phyloP scores from a whole-genome alignment of 1,140 invertebrate species.

The Sitophilus oryzae region DNA sequence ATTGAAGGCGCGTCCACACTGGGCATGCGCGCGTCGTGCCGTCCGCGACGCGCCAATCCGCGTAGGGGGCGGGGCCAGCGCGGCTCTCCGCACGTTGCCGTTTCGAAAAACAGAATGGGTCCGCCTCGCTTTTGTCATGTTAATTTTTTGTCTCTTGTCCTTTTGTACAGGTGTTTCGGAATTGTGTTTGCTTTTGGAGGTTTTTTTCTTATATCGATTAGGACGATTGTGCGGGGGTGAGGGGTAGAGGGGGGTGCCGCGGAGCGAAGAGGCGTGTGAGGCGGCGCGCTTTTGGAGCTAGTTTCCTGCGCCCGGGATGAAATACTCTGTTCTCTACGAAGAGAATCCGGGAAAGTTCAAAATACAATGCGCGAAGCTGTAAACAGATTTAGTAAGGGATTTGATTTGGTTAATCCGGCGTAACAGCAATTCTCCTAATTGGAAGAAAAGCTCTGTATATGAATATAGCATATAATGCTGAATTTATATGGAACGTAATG shows the following conservation, averaged over 20 bases:
- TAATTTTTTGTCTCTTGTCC: slow-evolving; percentile 45
- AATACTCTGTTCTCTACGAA: too few relatives aligned
- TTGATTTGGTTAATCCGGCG: too few relatives aligned
- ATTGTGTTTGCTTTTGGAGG: slow-evolving; percentile 34
- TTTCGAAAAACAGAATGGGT: slow-evolving; percentile 37
- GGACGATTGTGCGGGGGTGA: slow-evolving; percentile 1
- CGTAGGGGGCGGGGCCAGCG: slow-evolving; percentile 24
- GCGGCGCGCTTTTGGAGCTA: neutral
- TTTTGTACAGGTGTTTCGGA: slow-evolving; percentile 45
- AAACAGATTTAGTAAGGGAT: too few relatives aligned
- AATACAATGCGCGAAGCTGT: too few relatives aligned
- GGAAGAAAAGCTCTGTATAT: too few relatives aligned
- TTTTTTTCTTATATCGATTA: slow-evolving; percentile 28
- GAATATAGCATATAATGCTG: too few relatives aligned
- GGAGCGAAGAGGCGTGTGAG: neutral
- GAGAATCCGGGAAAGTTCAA: too few relatives aligned
- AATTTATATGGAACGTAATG: too few relatives aligned
- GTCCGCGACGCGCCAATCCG: slow-evolving; percentile 31
- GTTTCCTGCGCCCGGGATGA: too few relatives aligned
- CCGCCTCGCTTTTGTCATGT: slow-evolving; percentile 43
- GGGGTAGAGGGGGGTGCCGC: neutral
- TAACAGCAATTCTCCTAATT: too few relatives aligned
- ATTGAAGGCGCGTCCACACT: slow-evolving; percentile 26
- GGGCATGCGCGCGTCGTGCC: slow-evolving; percentile 33
- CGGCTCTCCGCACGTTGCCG: slow-evolving; percentile 37